Evolutionary conservation across 2,888 invertebrate genomes (phyloP).

Genomic region (Mamestra brassicae): DNA sequence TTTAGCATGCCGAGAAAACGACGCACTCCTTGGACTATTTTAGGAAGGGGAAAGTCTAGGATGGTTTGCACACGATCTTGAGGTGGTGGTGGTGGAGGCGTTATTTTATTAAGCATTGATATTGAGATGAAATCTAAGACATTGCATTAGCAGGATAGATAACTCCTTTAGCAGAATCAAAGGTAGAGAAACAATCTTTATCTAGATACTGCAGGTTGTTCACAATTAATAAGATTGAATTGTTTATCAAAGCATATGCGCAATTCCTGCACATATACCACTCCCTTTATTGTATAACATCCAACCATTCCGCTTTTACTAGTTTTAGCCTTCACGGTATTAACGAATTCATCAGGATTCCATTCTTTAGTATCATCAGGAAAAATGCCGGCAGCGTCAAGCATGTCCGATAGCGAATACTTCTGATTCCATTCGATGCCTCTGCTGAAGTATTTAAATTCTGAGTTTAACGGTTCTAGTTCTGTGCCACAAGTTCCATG

Average conservation of each 20-base stretch:
- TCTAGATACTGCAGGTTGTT: constrained; percentile 72
- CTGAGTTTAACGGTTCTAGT: constrained; percentile 6
- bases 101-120: not conserved
- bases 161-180: not conserved
- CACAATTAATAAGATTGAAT: constrained; percentile 92
- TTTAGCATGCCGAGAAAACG: not conserved
- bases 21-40: not conserved
- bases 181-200: not conserved
- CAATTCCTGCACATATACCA: constrained; percentile 92
- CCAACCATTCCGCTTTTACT: not conserved
- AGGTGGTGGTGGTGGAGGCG: no score
- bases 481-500: constrained; percentile 21
- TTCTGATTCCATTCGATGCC: constrained; percentile 31
- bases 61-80: not conserved
- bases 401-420: constrained; percentile 9
- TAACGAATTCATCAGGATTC: not conserved
- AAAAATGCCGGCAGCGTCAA: constrained; percentile 4
- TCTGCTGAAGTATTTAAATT: constrained; percentile 36
- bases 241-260: constrained; percentile 93
- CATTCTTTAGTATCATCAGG: not conserved
- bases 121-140: not conserved
- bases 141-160: constrained; percentile 12
- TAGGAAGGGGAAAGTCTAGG: no score
- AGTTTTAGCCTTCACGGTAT: constrained; percentile 22
- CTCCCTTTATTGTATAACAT: constrained; percentile 65